These are phyloP conservation scores for Lagocephalus sceleratus DNA, from an alignment of 2,797 vertebrate species.

Conservation along the genomic window DNA sequence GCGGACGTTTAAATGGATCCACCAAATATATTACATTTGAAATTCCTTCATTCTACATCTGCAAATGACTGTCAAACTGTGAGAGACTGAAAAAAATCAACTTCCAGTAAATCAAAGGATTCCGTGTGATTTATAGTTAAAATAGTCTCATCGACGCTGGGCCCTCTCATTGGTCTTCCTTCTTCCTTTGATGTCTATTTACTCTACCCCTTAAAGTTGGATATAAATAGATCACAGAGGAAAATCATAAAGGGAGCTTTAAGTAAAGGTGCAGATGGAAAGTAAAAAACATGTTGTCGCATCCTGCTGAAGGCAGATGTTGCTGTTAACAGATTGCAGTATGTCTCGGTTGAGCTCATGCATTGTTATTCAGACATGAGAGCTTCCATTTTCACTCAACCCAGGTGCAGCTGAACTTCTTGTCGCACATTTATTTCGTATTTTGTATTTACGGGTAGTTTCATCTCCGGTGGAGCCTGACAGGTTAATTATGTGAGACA, in stretches of 20 bases:
- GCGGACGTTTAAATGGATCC: not conserved
- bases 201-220: constrained; percentile 36
- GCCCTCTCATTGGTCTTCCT: constrained; percentile 24
- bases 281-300: not conserved
- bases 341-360: too few relatives aligned
- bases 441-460: too few relatives aligned
- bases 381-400: too few relatives aligned
- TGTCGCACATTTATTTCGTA: too few relatives aligned
- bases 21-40: not conserved
- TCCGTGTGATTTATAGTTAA: constrained; percentile 5
- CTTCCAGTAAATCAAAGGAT: constrained; percentile 23
- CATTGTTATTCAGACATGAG: too few relatives aligned
- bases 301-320: not conserved
- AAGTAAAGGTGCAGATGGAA: constrained; percentile 2
- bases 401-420: too few relatives aligned
- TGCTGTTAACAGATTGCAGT: not conserved
- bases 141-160: constrained; percentile 12
- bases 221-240: constrained; percentile 38
- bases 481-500: too few relatives aligned
- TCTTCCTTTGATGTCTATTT: constrained; percentile 7
- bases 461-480: too few relatives aligned
- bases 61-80: constrained; percentile 4
- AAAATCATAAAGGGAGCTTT: constrained; percentile 9
- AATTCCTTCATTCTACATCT: not conserved
- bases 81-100: constrained; percentile 2